These are phyloP conservation scores for Drosophila robusta DNA, from an alignment of 2,888 invertebrate genomes.

Conservation along the genomic window DNA sequence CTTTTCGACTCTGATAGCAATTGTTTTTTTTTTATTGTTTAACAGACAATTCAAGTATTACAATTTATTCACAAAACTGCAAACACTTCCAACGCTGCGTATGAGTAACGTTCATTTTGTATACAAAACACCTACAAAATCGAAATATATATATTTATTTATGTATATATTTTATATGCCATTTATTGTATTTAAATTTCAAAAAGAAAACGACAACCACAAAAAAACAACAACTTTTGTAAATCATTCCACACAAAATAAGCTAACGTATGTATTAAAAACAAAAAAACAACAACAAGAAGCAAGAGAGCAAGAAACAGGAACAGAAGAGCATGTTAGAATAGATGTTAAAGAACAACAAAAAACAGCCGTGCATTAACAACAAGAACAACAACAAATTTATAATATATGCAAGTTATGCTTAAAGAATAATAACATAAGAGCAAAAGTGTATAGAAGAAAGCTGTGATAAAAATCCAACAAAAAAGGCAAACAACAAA, in stretches of 20 bases:
- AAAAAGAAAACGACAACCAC: constrained; percentile 38
- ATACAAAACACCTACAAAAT: constrained; percentile 37
- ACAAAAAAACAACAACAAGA: constrained; percentile 33
- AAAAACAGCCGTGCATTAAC: constrained; percentile 59
- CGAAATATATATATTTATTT: constrained; percentile 34
- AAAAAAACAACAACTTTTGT: constrained; percentile 57
- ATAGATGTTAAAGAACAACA: constrained; percentile 25
- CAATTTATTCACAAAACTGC: constrained; percentile 27
- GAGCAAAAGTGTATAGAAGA: constrained; percentile 67
- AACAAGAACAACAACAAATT: constrained; percentile 48
- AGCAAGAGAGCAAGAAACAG: constrained; percentile 9
- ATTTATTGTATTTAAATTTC: constrained; percentile 77
- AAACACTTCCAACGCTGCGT: constrained; percentile 63
- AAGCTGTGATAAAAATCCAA: constrained; percentile 70
- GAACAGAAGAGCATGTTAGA: constrained; percentile 48
- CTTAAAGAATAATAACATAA: constrained; percentile 66
- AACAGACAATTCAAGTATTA: constrained; percentile 50
- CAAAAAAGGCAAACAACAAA: constrained; percentile 36
- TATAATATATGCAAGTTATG: constrained; percentile 76
- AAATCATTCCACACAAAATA: constrained; percentile 73
- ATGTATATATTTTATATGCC: constrained; percentile 76
- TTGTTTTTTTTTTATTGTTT: constrained; percentile 35
- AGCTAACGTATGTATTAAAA: constrained; percentile 70
- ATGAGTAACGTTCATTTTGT: constrained; percentile 65
- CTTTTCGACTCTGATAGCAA: constrained; percentile 5